Evolutionary conservation across 2,797 vertebrate genomes (phyloP), one percentile per base, ranked within the genome.

Genomic region (Chaunax sp.): DNA sequence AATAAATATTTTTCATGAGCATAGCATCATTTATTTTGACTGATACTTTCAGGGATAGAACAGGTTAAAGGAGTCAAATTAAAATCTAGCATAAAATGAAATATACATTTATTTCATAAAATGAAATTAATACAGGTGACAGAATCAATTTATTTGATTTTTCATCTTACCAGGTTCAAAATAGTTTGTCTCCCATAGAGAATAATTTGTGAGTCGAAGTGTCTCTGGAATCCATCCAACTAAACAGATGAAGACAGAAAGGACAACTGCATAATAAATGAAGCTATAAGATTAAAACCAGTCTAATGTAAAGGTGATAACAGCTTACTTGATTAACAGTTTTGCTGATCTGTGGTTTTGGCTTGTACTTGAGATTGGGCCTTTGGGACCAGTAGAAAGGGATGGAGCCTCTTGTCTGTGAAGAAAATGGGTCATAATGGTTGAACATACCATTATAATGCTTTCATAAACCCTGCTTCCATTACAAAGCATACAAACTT

Each of bases 321-420:
- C 44, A 13, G 44, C 95, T 92, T 89, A 99, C 97, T 35, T 98
- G 97, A 87, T 97, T 97, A 79, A 95, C 85, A 58, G 94, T 92
- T 93, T 97, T 98, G 94, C 92, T 97, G 94, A 99, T 98, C 90
- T 97, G 97, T 6, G 97, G 97, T 74, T 92, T 95, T 74, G 97
- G 97, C 84, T 98, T 99, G 69, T 99, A 99, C 88, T 96, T 98
- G 77, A 99, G 95, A 81, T 99, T 97, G 64, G 97, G 97, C 80
- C 97, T 95, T 51, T 99, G 97, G 75, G 97, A 98, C 97, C 97
- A 99, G 92, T 95, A 99, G 88, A 99, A 94, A 4, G 97, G 97
- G 83, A 99, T 98, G 49, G 97, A 99, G 78, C 97, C 97, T 86
- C 97, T 94, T 3, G 97, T 98, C 97, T 98, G 68, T 33, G 87